Evolutionary conservation across 2,113 vertebrate genomes (phyloP), one percentile per base, ranked within the genome.

Genomic region (Tylochromis polylepis): DNA sequence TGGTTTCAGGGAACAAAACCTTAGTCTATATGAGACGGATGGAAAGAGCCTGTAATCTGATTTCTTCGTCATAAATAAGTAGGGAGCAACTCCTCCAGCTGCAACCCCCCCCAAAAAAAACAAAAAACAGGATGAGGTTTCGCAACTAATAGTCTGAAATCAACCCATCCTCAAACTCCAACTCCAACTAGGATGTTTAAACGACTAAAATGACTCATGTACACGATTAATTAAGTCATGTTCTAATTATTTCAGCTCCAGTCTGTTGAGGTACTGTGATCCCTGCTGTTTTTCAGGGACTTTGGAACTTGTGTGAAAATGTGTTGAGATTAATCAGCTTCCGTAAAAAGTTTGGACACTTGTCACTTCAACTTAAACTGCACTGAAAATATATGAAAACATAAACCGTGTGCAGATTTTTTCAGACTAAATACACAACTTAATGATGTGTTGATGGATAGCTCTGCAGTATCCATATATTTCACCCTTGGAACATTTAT

Each of bases 361-460:
- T 85, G 29, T 85, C 85, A 87, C 72, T 81, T 88, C 6, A 36
- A 31, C 57, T 87, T 81, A 81, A 82, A 62, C 9, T 5, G 43
- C 22, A 43, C 79, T 82, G 57, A 56, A 80, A 88, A 83, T 29
- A 77, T 65, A 8, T 11, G 16, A 80, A 78, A 53, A 91, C 53
- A 41, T 55, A 43, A 77, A 72, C 51, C 29, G 3, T 87, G 46
- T 12, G 53, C 31, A 55, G 14, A 62, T 51, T 31, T 85, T 27
- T 62, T 58, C 57, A 77, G 31, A 60, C 82, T 87, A 31, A 88
- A 83, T 18, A 75, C 38, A 89, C 82, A 87, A 41, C 51, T 59
- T 82, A 87, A 85, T 82, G 85, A 83, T 11, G 16, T 87, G 83
- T n/a, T 87, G 92, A 93, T 65, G 81, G 86, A 87, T 38, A 6